A percentile compares a stretch with the other conserved stretches of the same genome.
These are phyloP conservation scores for Enteromius thamalakanensis DNA, from an alignment of 2,797 vertebrate species.

Conservation along the genomic window DNA sequence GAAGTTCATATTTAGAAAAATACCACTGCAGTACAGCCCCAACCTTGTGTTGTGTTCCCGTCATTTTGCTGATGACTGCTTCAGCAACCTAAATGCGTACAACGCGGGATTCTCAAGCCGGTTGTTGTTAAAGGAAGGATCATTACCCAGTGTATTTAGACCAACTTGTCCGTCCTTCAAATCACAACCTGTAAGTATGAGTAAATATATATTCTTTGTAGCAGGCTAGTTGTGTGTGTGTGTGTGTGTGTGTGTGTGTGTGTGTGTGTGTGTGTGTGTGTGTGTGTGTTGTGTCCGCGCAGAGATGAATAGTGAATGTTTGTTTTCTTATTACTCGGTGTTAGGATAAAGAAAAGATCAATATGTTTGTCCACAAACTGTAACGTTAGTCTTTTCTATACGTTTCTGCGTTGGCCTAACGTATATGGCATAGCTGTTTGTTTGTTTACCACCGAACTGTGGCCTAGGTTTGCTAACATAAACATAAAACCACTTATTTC, in stretches of 20 bases:
- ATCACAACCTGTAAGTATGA: neutral
- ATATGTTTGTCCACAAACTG: neutral
- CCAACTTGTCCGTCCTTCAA: neutral
- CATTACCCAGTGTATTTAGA: neutral
- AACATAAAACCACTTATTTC: too few relatives aligned
- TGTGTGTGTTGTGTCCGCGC: neutral
- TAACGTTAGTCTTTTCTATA: too few relatives aligned
- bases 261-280: too few relatives aligned
- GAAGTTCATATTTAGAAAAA: neutral
- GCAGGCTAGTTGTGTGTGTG: neutral
- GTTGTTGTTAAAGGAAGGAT: neutral
- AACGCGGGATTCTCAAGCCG: neutral
- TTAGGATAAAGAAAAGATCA: neutral
- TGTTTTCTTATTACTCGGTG: too few relatives aligned
- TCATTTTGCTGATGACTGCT: neutral
- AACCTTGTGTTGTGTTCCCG: neutral
- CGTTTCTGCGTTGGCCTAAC: neutral
- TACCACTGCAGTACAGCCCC: neutral
- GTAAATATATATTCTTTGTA: neutral
- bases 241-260: too few relatives aligned
- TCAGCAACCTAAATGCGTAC: neutral
- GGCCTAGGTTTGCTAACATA: neutral
- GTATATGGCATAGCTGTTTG: neutral
- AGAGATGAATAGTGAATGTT: too few relatives aligned
- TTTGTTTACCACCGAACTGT: neutral